These are phyloP conservation scores for Gadopsis bispinosus DNA, from an alignment of 2,797 vertebrate species.

Conservation along the genomic window DNA sequence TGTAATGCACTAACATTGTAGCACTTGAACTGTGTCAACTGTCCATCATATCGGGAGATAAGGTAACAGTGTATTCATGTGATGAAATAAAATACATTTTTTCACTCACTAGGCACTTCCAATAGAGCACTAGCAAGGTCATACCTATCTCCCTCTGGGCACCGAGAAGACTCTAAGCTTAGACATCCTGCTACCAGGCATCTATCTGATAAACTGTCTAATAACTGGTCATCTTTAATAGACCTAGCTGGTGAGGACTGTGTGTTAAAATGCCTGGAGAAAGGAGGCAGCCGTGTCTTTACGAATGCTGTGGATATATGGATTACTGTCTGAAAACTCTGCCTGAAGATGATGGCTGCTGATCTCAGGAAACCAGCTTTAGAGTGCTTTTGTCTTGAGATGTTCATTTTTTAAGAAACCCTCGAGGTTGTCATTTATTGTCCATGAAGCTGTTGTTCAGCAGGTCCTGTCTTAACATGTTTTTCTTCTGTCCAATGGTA, in stretches of 20 bases:
- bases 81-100: conserved; percentile 70
- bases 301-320: conserved; percentile 65
- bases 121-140: conserved; percentile 72
- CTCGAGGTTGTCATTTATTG: conserved; percentile 56
- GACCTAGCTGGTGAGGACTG: conserved; percentile 54
- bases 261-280: conserved; percentile 66
- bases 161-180: conserved; percentile 51
- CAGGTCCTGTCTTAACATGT: conserved; percentile 12
- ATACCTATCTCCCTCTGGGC: conserved; percentile 58
- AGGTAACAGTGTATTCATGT: conserved; percentile 60
- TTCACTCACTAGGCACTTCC: conserved; percentile 65
- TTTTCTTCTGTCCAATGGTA: neutral
- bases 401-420: conserved; percentile 46
- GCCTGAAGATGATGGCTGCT: conserved; percentile 74
- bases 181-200: conserved; percentile 67
- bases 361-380: conserved; percentile 61
- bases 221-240: conserved; percentile 74
- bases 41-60: conserved; percentile 45
- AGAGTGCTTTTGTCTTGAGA: conserved; percentile 33
- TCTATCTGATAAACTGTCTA: conserved; percentile 68
- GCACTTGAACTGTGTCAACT: conserved; percentile 60
- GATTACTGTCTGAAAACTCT: conserved; percentile 69
- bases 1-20: conserved; percentile 60
- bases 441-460: conserved; percentile 37
- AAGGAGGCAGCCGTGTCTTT: conserved; percentile 67